Evolutionary conservation across 92 coral and sea anemone species (phyloP).

Genomic region (Umimayanthus kanabou): DNA sequence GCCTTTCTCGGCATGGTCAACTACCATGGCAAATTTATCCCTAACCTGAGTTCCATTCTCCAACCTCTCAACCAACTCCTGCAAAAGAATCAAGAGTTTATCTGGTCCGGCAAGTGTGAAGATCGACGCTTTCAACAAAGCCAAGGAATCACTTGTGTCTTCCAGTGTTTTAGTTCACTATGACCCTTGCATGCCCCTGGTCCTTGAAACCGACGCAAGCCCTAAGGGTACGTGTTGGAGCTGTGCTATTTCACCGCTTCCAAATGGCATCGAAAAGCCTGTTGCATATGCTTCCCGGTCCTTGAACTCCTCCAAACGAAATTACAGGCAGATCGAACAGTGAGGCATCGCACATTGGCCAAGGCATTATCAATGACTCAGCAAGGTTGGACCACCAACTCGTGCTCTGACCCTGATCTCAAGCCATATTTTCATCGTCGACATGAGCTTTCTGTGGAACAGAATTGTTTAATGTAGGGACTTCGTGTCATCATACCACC

Average conservation of each 20-base stretch:
- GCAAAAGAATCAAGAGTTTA: background rate
- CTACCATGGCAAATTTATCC: constrained; percentile 55
- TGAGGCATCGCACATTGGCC: background rate
- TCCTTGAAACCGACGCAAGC: constrained; percentile 2
- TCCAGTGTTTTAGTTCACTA: constrained; percentile 33
- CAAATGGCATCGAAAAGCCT: constrained; percentile 13
- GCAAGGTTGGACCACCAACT: background rate
- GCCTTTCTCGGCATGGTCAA: constrained; percentile 60
- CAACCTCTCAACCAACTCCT: constrained; percentile 21
- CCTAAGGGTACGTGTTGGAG: constrained; percentile 2
- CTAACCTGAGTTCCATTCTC: constrained; percentile 29
- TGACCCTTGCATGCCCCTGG: constrained; percentile 47
- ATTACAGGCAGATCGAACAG: constrained; percentile 33
- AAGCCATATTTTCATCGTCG: constrained; percentile 31
- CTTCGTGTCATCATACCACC: constrained; percentile 44
- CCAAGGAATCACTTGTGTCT: constrained; percentile 46
- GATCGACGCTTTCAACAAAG: background rate
- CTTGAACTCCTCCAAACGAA: background rate
- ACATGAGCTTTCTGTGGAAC: background rate
- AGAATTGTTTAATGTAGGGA: constrained; percentile 45
- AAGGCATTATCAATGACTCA: background rate
- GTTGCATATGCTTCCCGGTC: constrained; percentile 27
- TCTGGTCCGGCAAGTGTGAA: background rate
- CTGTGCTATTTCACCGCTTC: background rate
- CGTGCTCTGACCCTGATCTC: background rate